phyloP scores from a whole-genome alignment of 2,888 invertebrate species.

The Hetaerina titia region DNA sequence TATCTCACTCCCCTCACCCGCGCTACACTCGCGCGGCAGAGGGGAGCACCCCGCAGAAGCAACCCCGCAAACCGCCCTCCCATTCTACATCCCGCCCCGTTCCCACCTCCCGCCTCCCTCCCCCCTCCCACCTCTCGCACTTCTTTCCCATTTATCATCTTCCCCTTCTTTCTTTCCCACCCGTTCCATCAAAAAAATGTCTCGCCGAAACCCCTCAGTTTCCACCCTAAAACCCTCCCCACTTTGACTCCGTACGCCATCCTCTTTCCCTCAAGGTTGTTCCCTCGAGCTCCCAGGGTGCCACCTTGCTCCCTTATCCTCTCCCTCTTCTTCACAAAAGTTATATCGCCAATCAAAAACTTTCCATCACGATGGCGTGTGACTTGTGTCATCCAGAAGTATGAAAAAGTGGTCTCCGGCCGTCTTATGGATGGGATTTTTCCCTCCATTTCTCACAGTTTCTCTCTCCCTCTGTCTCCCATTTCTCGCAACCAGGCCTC shows the following conservation, averaged over 20 bases:
- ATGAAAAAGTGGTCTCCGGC: conserved; percentile 58
- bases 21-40: background rate
- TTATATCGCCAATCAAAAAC: conserved; percentile 63
- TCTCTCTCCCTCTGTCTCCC: conserved; percentile 9
- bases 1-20: background rate
- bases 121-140: background rate
- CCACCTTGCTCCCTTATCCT: background rate
- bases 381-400: conserved; percentile 58
- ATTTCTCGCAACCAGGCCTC: background rate
- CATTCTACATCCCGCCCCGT: background rate
- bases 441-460: conserved; percentile 11
- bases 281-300: background rate
- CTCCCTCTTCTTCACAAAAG: background rate
- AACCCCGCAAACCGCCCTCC: background rate
- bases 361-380: conserved; percentile 61
- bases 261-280: background rate
- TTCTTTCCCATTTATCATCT: conserved; percentile 5
- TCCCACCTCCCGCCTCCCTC: background rate
- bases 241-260: background rate
- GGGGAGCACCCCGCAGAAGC: background rate
- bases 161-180: background rate
- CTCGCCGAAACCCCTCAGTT: background rate
- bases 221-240: background rate
- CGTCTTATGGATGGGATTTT: conserved; percentile 55
- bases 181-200: conserved; percentile 27